Percentiles rank a stretch among this genome's conserved stretches.
Evolutionary conservation across 2,888 invertebrate species (phyloP).

Genomic region (Cancer borealis): DNA sequence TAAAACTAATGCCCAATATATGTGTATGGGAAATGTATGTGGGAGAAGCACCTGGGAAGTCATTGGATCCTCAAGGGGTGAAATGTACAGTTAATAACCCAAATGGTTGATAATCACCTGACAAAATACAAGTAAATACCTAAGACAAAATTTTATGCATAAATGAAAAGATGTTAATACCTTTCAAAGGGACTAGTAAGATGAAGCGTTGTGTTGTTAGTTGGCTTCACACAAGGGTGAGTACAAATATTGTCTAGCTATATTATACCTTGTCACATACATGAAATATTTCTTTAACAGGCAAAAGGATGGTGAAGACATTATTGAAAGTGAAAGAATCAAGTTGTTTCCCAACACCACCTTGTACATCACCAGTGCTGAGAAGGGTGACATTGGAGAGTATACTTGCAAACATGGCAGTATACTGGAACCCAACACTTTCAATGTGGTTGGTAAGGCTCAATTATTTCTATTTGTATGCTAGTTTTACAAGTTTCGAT

Average conservation of each 20-base stretch:
- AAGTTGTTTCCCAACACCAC: constrained; percentile 50
- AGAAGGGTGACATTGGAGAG: constrained; percentile 57
- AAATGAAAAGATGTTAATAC: neutral
- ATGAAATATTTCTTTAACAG: constrained; percentile 44
- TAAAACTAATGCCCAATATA: neutral
- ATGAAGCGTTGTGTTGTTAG: no score
- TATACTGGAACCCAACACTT: constrained; percentile 43
- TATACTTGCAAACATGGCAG: constrained; percentile 54
- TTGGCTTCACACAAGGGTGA: no score
- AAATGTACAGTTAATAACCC: no score
- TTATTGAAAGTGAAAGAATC: neutral
- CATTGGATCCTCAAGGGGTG: no score
- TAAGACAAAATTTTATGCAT: no score
- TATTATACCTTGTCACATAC: neutral
- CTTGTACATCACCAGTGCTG: constrained; percentile 60
- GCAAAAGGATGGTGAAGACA: constrained; percentile 60
- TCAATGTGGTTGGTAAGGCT: constrained; percentile 71
- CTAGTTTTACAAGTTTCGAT: no score
- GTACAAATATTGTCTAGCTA: neutral
- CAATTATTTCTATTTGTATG: neutral
- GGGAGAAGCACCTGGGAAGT: no score
- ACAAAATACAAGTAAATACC: no score
- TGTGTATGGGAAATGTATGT: no score
- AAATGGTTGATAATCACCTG: no score
- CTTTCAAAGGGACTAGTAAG: neutral